Percentiles rank a stretch among this genome's conserved stretches.
Conservation (phyloP, 2,888 invertebrate species). For the Caenorhabditis plicata region DNA sequence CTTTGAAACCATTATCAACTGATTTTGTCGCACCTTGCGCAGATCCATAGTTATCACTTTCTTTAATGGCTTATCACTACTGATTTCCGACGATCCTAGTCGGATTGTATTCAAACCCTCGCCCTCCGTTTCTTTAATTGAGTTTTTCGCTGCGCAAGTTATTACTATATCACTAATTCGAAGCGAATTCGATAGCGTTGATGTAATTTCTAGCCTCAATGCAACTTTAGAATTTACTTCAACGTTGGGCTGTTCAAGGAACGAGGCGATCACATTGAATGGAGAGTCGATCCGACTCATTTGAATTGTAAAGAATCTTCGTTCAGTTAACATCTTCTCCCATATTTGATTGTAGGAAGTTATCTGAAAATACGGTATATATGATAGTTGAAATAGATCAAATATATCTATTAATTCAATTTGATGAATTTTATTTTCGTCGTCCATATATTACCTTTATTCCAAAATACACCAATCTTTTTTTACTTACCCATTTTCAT, state of each 20-base stretch:
- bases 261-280: constrained; percentile 14
- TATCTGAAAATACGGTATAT: constrained; percentile 10
- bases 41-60: constrained; percentile 6
- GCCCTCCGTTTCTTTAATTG: too few relatives aligned
- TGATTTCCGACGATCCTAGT: constrained; percentile 12
- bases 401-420: too few relatives aligned
- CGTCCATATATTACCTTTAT: too few relatives aligned
- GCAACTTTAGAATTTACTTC: constrained; percentile 11
- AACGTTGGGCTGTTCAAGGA: constrained; percentile 12
- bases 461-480: too few relatives aligned
- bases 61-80: constrained; percentile 4
- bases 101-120: constrained; percentile 10
- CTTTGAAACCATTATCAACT: constrained; percentile 12
- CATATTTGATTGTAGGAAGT: constrained; percentile 18
- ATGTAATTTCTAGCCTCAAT: constrained; percentile 7
- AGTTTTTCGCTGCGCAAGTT: neutral
- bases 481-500: too few relatives aligned
- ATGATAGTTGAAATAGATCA: neutral
- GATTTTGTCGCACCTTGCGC: constrained; percentile 1
- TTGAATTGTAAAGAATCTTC: constrained; percentile 15
- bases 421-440: too few relatives aligned
- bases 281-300: constrained; percentile 27
- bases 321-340: constrained; percentile 25
- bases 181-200: neutral
- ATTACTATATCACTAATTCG: constrained; percentile 12